Conservation (phyloP, 2,888 invertebrate species). For the Eupsilia transversa region DNA sequence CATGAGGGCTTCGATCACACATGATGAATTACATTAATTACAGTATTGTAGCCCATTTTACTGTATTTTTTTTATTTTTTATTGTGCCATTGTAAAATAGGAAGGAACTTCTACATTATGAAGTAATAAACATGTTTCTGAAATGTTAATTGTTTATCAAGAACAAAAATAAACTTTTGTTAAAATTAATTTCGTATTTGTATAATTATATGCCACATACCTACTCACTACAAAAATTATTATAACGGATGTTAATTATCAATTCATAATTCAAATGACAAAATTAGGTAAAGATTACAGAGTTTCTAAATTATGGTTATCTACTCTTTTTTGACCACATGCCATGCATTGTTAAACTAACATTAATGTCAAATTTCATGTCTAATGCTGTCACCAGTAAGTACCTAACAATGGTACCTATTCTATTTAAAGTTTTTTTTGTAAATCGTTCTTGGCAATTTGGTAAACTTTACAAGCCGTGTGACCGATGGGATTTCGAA, state of each 20-base stretch:
- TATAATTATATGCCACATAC: background rate
- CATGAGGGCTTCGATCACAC: background rate
- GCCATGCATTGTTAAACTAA: constrained; percentile 19
- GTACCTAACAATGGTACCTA: constrained; percentile 6
- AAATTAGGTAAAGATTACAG: background rate
- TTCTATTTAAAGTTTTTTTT: background rate
- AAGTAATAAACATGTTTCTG: background rate
- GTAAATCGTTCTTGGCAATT: constrained; percentile 14
- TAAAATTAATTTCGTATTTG: background rate
- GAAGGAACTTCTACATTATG: background rate
- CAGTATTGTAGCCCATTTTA: background rate
- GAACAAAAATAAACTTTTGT: too few relatives aligned
- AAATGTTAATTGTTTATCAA: too few relatives aligned
- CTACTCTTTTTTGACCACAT: background rate
- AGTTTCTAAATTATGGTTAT: background rate
- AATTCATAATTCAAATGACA: background rate
- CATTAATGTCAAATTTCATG: constrained; percentile 33
- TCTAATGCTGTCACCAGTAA: constrained; percentile 20
- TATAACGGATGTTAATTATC: background rate
- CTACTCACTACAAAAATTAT: too few relatives aligned
- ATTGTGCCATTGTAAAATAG: background rate
- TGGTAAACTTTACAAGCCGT: background rate
- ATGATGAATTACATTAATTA: background rate
- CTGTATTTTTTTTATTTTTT: background rate
- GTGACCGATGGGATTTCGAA: background rate